A percentile compares a stretch with the other conserved stretches of the same genome.
phyloP scores from a whole-genome alignment of 1,140 invertebrate genomes.

The Ceratosolen solmsi region DNA sequence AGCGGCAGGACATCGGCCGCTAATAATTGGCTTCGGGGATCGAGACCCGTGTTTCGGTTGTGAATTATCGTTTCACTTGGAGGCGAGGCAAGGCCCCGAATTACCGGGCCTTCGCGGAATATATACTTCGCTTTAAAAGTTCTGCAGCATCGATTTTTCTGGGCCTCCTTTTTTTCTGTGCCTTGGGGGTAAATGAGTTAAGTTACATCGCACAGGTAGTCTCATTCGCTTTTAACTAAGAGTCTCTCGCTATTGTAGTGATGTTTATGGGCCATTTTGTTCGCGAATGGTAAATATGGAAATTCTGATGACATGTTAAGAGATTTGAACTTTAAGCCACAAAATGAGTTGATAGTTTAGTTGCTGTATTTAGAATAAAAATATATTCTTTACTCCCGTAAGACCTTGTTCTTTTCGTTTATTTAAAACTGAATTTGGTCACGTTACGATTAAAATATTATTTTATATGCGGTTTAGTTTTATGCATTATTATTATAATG shows the following conservation, averaged over 20 bases:
- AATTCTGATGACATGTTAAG: too few species aligned
- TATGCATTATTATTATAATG: too few species aligned
- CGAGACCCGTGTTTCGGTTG: slow-evolving; percentile 24
- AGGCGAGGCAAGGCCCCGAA: slow-evolving; percentile 2
- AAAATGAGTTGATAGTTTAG: too few species aligned
- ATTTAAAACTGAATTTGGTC: too few species aligned
- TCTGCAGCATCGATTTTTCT: neutral
- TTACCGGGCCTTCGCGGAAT: neutral
- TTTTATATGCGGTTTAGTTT: too few species aligned
- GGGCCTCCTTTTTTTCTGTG: neutral
- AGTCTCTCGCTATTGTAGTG: slow-evolving; percentile 2
- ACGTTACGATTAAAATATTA: too few species aligned
- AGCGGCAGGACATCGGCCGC: slow-evolving; percentile 31
- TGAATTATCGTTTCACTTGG: slow-evolving; percentile 34
- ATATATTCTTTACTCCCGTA: too few species aligned
- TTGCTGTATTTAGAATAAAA: too few species aligned
- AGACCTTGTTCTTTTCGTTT: too few species aligned
- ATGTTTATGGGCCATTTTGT: slow-evolving; percentile 15
- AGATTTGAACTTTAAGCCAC: too few species aligned
- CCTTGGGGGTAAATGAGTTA: slow-evolving; percentile 6
- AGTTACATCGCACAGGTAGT: neutral
- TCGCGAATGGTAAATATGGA: too few species aligned
- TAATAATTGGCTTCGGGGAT: slow-evolving; percentile 42
- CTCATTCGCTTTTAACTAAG: neutral
- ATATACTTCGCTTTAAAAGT: slow-evolving; percentile 13